Conservation (phyloP, 1,140 invertebrate species). For the Drosophila ambigua region DNA sequence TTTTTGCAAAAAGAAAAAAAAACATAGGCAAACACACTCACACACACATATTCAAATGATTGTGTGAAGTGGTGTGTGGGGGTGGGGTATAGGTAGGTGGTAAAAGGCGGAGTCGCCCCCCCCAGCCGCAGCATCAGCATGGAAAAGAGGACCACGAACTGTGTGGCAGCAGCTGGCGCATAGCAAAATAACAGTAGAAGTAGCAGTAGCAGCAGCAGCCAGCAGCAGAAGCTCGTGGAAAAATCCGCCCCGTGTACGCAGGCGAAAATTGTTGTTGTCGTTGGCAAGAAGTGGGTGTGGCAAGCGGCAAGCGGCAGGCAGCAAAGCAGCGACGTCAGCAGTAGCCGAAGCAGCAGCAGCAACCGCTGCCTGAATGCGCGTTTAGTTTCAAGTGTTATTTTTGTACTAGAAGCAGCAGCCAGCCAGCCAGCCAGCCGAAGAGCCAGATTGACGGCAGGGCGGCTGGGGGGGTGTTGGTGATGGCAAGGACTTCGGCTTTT, state of each 20-base stretch:
- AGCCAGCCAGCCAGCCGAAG: constrained; percentile 10
- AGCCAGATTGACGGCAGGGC: constrained; percentile 9
- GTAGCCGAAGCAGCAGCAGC: constrained; percentile 25
- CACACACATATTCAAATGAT: constrained; percentile 64
- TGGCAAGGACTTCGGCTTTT: constrained; percentile 25
- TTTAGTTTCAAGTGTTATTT: constrained; percentile 82
- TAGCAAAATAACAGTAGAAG: constrained; percentile 35
- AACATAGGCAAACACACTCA: constrained; percentile 62
- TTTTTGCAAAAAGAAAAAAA: constrained; percentile 75
- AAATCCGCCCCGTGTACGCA: constrained; percentile 70
- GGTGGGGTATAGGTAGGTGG: too few relatives aligned
- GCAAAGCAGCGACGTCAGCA: constrained; percentile 18
- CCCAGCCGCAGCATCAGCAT: not conserved
- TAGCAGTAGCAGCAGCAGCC: constrained; percentile 31
- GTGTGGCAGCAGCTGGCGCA: constrained; percentile 47
- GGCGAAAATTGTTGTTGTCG: constrained; percentile 72
- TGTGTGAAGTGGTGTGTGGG: too few relatives aligned
- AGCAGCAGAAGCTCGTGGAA: constrained; percentile 17
- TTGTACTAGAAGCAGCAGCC: constrained; percentile 69
- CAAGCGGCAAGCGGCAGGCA: constrained; percentile 57
- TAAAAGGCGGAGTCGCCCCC: too few relatives aligned
- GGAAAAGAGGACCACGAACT: constrained; percentile 31
- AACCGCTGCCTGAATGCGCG: constrained; percentile 71
- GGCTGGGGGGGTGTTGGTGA: not conserved
- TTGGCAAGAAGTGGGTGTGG: constrained; percentile 51